Conservation (phyloP, 2,888 invertebrate genomes). For the Zygogramma bicolorata region DNA sequence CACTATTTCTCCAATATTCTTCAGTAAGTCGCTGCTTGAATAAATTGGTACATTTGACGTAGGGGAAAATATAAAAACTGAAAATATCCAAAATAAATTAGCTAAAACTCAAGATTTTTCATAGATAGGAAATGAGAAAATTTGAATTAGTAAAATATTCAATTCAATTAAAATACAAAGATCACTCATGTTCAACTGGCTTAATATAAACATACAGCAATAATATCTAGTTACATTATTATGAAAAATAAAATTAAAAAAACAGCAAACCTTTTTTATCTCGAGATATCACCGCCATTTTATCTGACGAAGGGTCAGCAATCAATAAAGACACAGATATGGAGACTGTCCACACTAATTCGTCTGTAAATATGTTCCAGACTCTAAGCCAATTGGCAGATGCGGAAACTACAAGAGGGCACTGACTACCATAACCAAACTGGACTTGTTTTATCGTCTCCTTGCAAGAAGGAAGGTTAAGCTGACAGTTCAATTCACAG, state of each 20-base stretch:
- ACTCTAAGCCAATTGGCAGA: slow-evolving; percentile 74
- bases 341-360: slow-evolving; percentile 77
- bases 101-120: not conserved
- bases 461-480: slow-evolving; percentile 65
- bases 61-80: slow-evolving; percentile 77
- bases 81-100: slow-evolving; percentile 45
- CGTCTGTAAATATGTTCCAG: slow-evolving; percentile 80
- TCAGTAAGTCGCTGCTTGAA: slow-evolving; percentile 67
- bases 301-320: slow-evolving; percentile 74
- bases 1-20: slow-evolving; percentile 63
- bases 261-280: slow-evolving; percentile 74
- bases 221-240: not conserved
- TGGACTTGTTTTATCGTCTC: slow-evolving; percentile 66
- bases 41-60: slow-evolving; percentile 71
- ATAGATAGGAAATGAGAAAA: not conserved
- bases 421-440: slow-evolving; percentile 72
- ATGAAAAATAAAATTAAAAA: not conserved
- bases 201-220: too few relatives aligned
- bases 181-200: too few relatives aligned
- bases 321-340: slow-evolving; percentile 68
- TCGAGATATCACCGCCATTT: slow-evolving; percentile 77
- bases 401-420: slow-evolving; percentile 72
- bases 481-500: slow-evolving; percentile 71
- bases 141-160: too few relatives aligned
- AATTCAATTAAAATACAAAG: too few relatives aligned